Evolutionary conservation across 2,888 invertebrate species (phyloP), one percentile per base, ranked within the genome.

Genomic region (Himalopsyche tibetana): DNA sequence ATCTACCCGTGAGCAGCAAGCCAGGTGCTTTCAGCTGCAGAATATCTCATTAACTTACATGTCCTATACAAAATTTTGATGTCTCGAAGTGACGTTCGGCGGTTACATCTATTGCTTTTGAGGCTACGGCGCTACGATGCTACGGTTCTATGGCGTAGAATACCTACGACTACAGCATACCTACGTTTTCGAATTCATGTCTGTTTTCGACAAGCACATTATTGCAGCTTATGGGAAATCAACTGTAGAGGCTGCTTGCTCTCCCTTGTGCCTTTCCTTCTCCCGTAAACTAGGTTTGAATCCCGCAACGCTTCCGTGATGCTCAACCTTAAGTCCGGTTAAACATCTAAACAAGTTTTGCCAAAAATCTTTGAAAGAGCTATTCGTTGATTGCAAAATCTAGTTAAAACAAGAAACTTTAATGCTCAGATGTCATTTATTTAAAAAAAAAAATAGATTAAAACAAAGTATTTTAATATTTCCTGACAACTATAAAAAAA

Each of bases 171-270:
- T 74, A 74, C 74, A 36, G 36, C 74, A 74, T 36, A 36, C 38
- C 74, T 74, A 74, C 74, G 80, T 19, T 42, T 80, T 45, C 28
- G 80, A 45, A 80, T 80, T 80, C 80, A 28, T 42, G 80, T 42
- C 80, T 80, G 80, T 80, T 80, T 80, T 80, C 45, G 80, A 80
- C 80, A 80, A 80, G 80, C 80, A 80, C 80, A 80, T 80, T 80
- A 80, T 80, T 42, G 80, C 80, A 80, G 80, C 80, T 80, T 80
- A 80, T 80, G 80, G 80, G 80, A 80, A 80, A 80, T 80, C 80
- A 80, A 80, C 38, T 74, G 74, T 74, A 74, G 74, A 74, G 74
- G 74, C 28, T 36, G 74, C 74, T 74, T 74, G 74, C 74, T 28
- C 74, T 74, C 74, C 74, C 74, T 36, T 74, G 74, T 36, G 74